phyloP scores from a whole-genome alignment of 2,888 invertebrate species.

The Ormyrus thymus region DNA sequence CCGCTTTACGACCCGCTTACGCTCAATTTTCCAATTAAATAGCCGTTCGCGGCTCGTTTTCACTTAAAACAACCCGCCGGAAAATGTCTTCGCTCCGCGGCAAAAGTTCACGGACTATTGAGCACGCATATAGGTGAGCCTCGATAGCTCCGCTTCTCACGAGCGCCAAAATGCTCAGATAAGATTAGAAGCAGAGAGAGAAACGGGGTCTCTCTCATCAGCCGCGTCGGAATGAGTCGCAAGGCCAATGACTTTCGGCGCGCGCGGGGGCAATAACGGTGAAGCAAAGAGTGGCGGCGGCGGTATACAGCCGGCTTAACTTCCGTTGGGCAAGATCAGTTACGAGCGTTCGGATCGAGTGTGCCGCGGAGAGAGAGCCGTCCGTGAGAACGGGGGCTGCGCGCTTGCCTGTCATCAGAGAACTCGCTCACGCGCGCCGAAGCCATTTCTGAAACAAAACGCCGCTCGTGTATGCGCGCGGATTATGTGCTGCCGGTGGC shows the following conservation, averaged over 20 bases:
- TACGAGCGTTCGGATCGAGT: slow-evolving; percentile 8
- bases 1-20: too few relatives aligned
- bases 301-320: slow-evolving; percentile 17
- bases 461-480: not conserved
- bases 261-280: slow-evolving; percentile 19
- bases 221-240: slow-evolving; percentile 28
- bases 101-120: too few relatives aligned
- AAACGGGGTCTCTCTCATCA: too few relatives aligned
- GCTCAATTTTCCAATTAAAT: too few relatives aligned
- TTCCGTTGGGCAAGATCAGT: slow-evolving; percentile 48
- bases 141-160: too few relatives aligned
- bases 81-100: too few relatives aligned
- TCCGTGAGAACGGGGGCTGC: slow-evolving; percentile 30
- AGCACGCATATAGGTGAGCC: too few relatives aligned
- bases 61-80: slow-evolving; percentile 1
- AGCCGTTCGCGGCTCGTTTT: not conserved
- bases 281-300: not conserved
- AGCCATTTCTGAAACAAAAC: slow-evolving; percentile 47
- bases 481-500: too few relatives aligned
- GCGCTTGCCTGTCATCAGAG: too few relatives aligned
- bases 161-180: too few relatives aligned
- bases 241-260: slow-evolving; percentile 47
- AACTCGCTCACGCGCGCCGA: slow-evolving; percentile 2
- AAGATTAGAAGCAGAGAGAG: too few relatives aligned
- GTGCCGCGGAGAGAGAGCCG: not conserved